phyloP scores from a whole-genome alignment of 2,797 vertebrate species.

The Psittacula echo region DNA sequence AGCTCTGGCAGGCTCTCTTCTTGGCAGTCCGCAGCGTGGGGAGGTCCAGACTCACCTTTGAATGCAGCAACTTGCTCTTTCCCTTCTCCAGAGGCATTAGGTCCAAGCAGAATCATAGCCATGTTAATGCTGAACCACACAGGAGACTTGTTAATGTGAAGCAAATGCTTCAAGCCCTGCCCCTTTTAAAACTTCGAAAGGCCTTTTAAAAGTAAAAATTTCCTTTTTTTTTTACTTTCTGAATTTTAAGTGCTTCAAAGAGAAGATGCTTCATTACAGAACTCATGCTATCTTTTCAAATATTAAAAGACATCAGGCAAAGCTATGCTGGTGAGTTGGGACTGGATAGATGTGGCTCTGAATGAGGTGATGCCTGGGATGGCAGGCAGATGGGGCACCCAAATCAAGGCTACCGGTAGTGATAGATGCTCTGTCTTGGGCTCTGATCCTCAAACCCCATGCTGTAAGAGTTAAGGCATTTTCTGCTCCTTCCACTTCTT shows the following conservation, averaged over 20 bases:
- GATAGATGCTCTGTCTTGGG: background rate
- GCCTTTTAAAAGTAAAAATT: background rate
- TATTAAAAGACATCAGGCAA: slow-evolving; percentile 2
- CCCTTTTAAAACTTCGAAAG: background rate
- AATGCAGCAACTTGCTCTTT: background rate
- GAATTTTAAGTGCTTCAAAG: background rate
- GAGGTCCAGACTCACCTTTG: background rate
- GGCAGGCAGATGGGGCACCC: background rate
- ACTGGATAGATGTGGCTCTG: background rate
- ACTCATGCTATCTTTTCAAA: slow-evolving; percentile 16
- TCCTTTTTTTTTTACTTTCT: background rate
- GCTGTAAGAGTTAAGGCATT: background rate
- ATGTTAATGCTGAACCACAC: background rate
- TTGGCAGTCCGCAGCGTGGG: fast-evolving
- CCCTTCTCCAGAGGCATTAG: background rate
- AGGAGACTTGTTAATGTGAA: background rate
- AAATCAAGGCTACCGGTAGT: background rate
- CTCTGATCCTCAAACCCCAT: background rate
- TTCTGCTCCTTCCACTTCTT: background rate
- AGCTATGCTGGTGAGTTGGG: background rate
- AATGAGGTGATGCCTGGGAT: background rate
- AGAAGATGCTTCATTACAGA: background rate
- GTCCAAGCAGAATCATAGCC: background rate
- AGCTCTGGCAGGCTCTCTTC: background rate
- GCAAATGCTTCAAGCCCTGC: background rate